Conservation (phyloP, 2,797 vertebrate species). For the Pygocentrus nattereri region DNA sequence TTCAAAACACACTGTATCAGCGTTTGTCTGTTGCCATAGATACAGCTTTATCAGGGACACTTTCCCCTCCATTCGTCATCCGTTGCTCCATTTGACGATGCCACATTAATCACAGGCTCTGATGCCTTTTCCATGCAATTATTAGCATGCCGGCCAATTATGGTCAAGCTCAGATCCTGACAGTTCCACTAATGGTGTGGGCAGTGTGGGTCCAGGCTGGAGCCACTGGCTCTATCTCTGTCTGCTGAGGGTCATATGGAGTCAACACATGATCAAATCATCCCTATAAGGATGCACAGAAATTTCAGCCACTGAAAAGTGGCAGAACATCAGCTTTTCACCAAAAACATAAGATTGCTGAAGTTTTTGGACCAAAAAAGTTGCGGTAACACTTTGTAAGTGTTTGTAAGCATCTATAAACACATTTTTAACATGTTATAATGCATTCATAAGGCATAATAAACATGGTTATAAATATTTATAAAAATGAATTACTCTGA, state of each 20-base stretch:
- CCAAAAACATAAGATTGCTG: too few relatives aligned
- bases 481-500: too few relatives aligned
- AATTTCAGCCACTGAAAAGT: neutral
- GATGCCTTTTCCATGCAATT: slow-evolving; percentile 51
- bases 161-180: slow-evolving; percentile 44
- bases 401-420: too few relatives aligned
- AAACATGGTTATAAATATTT: too few relatives aligned
- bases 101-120: slow-evolving; percentile 52
- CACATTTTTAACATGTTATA: too few relatives aligned
- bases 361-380: too few relatives aligned
- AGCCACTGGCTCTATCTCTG: slow-evolving; percentile 11
- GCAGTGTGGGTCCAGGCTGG: neutral
- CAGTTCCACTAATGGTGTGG: slow-evolving; percentile 49
- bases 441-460: too few relatives aligned
- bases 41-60: slow-evolving; percentile 38
- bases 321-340: too few relatives aligned
- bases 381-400: too few relatives aligned
- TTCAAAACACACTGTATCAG: slow-evolving; percentile 9
- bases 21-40: slow-evolving; percentile 57
- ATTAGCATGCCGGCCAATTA: slow-evolving; percentile 53
- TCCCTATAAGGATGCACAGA: slow-evolving; percentile 10
- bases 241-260: slow-evolving; percentile 32
- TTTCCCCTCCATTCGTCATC: slow-evolving; percentile 43
- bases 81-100: slow-evolving; percentile 53
- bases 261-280: slow-evolving; percentile 36